These are phyloP conservation scores for Drosophila sulfurigaster DNA, from an alignment of 1,140 invertebrate genomes.

Conservation along the genomic window DNA sequence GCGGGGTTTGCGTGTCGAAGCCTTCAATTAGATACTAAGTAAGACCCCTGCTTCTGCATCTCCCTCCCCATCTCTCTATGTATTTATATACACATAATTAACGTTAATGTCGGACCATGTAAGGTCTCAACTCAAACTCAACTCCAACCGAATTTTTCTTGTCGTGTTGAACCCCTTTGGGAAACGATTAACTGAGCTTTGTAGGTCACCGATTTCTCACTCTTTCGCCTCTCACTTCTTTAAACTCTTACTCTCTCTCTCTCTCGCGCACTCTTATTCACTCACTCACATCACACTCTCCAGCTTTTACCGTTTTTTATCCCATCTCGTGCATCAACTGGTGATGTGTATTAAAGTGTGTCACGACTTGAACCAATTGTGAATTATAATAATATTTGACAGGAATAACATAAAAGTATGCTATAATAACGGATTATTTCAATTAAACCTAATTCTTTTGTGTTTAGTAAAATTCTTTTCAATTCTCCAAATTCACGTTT, in stretches of 20 bases:
- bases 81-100: conserved; percentile 27
- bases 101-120: conserved; percentile 21
- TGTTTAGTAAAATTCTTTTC: too few species aligned
- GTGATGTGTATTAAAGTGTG: conserved; percentile 2
- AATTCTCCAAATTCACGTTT: too few species aligned
- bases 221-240: not conserved
- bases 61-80: not conserved
- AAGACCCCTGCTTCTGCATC: not conserved
- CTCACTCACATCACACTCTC: not conserved
- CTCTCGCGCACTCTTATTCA: not conserved
- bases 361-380: too few species aligned
- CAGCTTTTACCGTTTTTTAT: not conserved
- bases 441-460: too few species aligned
- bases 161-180: conserved; percentile 27
- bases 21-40: conserved; percentile 11
- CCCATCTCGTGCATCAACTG: conserved; percentile 4
- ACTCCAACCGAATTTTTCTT: conserved; percentile 12
- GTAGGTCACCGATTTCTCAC: conserved; percentile 70
- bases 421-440: too few species aligned
- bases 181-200: conserved; percentile 63
- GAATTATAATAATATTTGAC: too few species aligned
- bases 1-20: conserved; percentile 8
- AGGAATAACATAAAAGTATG: too few species aligned
- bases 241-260: not conserved
- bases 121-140: conserved; percentile 22